Conservation (phyloP, 2,113 vertebrate species). For the Indicator indicator region DNA sequence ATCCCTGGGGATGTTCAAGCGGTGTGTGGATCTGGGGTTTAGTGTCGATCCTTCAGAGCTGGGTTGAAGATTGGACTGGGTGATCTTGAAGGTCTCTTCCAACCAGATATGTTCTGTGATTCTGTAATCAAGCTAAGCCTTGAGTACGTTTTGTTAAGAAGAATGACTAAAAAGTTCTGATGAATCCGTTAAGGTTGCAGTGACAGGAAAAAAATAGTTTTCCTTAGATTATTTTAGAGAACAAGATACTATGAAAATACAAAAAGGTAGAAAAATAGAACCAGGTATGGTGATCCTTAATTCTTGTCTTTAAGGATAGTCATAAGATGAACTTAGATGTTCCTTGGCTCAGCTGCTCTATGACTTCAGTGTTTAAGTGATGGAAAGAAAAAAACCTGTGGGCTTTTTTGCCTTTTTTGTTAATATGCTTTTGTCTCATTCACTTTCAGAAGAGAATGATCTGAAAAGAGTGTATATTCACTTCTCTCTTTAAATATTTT, state of each 20-base stretch:
- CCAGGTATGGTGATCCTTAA: background rate
- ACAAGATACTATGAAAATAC: background rate
- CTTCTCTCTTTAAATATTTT: background rate
- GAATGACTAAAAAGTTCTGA: background rate
- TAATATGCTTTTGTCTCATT: background rate
- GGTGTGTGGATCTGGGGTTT: no score
- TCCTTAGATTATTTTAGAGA: background rate
- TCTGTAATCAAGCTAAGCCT: background rate
- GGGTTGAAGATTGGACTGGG: no score
- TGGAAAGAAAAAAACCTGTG: background rate
- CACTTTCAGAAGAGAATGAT: background rate
- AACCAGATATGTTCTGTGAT: no score
- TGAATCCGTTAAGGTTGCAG: background rate
- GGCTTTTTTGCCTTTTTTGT: background rate
- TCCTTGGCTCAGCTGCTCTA: background rate
- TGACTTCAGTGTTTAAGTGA: background rate
- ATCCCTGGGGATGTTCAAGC: no score
- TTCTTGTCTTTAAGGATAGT: background rate
- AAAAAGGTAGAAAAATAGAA: background rate
- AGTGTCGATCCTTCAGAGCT: no score
- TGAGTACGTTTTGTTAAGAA: background rate
- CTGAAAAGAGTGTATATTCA: background rate
- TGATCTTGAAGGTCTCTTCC: no score
- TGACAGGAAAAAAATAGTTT: background rate
- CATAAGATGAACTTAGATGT: background rate